Evolutionary conservation across 1,140 invertebrate species (phyloP).

Genomic region (Brachionus rotundiformis): DNA sequence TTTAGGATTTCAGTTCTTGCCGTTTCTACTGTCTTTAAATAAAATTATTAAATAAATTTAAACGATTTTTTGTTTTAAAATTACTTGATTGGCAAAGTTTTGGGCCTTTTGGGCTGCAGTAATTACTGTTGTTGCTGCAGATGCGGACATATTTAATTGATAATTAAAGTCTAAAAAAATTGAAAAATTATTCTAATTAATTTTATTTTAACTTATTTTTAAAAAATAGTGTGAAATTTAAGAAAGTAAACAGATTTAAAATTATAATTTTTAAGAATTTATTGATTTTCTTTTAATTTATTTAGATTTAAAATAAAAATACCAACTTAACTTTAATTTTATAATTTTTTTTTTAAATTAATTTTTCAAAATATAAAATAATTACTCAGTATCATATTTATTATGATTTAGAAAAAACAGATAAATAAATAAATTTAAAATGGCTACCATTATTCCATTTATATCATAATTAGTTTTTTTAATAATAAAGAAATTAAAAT

Average conservation of each 20-base stretch:
- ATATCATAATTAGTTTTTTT: too few relatives aligned
- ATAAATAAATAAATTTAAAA: too few relatives aligned
- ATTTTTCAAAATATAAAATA: too few relatives aligned
- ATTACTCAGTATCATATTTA: too few relatives aligned
- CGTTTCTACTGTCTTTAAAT: conserved; percentile 40
- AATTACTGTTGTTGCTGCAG: conserved; percentile 33
- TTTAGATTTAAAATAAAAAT: too few relatives aligned
- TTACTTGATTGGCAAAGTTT: conserved; percentile 37
- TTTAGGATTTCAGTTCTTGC: conserved; percentile 56
- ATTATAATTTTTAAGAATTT: neutral
- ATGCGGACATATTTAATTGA: conserved; percentile 29
- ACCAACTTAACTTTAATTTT: too few relatives aligned
- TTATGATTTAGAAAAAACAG: too few relatives aligned
- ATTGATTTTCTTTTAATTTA: neutral
- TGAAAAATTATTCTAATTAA: neutral
- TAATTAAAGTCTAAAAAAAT: neutral
- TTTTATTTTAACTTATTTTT: neutral
- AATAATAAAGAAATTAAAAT: too few relatives aligned
- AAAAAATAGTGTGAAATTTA: neutral
- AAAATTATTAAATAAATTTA: neutral
- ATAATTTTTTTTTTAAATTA: too few relatives aligned
- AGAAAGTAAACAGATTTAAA: conserved; percentile 19
- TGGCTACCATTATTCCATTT: too few relatives aligned
- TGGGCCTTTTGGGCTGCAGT: conserved; percentile 45
- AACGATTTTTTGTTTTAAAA: neutral